phyloP scores from a whole-genome alignment of 1,140 invertebrate species.

The Meloidogyne chitwoodi region DNA sequence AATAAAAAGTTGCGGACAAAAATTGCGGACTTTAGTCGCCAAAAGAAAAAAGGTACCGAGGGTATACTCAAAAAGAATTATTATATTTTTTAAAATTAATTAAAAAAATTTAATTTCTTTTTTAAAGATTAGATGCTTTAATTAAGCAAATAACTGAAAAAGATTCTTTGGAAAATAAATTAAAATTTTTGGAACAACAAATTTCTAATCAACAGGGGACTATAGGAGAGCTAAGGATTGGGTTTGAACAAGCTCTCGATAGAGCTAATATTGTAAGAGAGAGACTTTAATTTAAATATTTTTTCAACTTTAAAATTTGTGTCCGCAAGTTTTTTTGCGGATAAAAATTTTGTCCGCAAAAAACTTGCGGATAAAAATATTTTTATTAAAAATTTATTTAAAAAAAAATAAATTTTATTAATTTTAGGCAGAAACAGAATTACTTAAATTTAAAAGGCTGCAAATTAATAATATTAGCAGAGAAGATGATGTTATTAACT shows the following conservation, averaged over 20 bases:
- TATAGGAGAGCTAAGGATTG: slow-evolving; percentile 13
- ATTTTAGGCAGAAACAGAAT: slow-evolving; percentile 14
- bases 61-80: no score
- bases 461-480: background rate
- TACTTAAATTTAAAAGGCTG: slow-evolving; percentile 4
- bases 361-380: background rate
- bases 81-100: background rate
- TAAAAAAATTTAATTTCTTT: background rate
- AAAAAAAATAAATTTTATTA: background rate
- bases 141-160: slow-evolving; percentile 25
- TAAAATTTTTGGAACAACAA: slow-evolving; percentile 26
- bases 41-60: no score
- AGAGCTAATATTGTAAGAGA: slow-evolving; percentile 27
- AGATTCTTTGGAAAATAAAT: slow-evolving; percentile 16
- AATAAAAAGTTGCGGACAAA: no score
- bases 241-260: slow-evolving; percentile 15
- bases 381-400: background rate
- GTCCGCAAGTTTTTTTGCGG: no score
- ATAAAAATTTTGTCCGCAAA: no score
- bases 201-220: slow-evolving; percentile 16
- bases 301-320: no score
- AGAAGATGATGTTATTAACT: background rate
- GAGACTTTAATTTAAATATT: no score
- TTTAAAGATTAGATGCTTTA: slow-evolving; percentile 22
- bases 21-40: no score